Conservation (phyloP, 1,140 invertebrate genomes). For the Zaprionus gabonicus region DNA sequence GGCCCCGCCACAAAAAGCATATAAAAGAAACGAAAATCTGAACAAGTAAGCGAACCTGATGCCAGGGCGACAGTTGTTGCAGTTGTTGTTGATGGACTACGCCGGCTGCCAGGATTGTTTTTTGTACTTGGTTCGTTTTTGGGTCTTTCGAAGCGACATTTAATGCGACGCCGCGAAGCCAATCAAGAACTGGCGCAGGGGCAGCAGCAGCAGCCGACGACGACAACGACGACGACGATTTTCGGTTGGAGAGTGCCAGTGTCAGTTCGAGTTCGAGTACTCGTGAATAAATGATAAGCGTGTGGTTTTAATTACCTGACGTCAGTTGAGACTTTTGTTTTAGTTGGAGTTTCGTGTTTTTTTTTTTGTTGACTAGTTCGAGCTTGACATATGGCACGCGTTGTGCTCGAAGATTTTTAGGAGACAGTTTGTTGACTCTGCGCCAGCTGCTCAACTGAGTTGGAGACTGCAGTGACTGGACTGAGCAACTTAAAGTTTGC, state of each 20-base stretch:
- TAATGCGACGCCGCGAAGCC: slow-evolving; percentile 68
- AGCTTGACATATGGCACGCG: slow-evolving; percentile 73
- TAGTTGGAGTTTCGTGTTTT: slow-evolving; percentile 5
- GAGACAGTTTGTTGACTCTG: slow-evolving; percentile 65
- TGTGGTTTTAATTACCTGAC: slow-evolving; percentile 76
- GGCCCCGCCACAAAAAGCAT: slow-evolving; percentile 30
- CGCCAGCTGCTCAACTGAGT: slow-evolving; percentile 49
- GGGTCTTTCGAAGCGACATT: slow-evolving; percentile 29
- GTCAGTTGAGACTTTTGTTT: slow-evolving; percentile 49
- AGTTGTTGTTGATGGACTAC: slow-evolving; percentile 52
- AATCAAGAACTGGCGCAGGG: slow-evolving; percentile 73
- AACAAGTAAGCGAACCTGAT: slow-evolving; percentile 42
- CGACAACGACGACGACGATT: slow-evolving; percentile 24
- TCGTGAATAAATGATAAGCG: slow-evolving; percentile 70
- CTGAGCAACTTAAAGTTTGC: slow-evolving; percentile 67
- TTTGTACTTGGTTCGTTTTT: slow-evolving; percentile 39
- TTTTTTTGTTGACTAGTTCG: slow-evolving; percentile 18
- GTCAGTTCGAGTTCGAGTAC: slow-evolving; percentile 21
- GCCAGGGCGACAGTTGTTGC: slow-evolving; percentile 55
- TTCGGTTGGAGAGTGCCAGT: slow-evolving; percentile 32
- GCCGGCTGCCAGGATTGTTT: slow-evolving; percentile 60
- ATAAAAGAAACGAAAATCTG: slow-evolving; percentile 29
- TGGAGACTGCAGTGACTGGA: slow-evolving; percentile 11
- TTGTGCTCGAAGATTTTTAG: slow-evolving; percentile 40
- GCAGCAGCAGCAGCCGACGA: slow-evolving; percentile 59